Evolutionary conservation across 2,113 vertebrate species (phyloP), one percentile per base, ranked within the genome.

Genomic region (Plestiodon gilberti): DNA sequence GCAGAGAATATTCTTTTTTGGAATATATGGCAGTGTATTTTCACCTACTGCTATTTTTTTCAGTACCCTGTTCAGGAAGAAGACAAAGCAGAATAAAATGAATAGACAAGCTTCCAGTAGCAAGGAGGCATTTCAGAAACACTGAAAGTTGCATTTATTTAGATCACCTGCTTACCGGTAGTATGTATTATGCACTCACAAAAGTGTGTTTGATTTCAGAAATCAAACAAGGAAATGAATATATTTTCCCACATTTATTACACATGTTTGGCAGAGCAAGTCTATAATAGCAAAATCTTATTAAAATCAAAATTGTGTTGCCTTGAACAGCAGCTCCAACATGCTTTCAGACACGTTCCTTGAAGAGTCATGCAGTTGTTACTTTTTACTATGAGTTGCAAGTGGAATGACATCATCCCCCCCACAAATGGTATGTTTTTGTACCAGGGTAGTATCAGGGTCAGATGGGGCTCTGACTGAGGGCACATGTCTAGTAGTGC

Each of bases 171-270:
- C 35, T 88, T 93, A n/a, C n/a, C n/a, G n/a, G n/a, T n/a, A 77
- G 75, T 76, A 90, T 85, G 64, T 48, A 81, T 89, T 84, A 89
- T 90, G 88, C 61, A 90, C 90, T 77, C 25, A 87, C 38, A 89
- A 43, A 65, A 81, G 40, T 82, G 20, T 20, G 43, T 90, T 88
- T 69, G 70, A 78, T 89, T 87, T 90, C 89, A 88, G 59, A 93
- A 95, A 90, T 88, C 84, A 86, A 38, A 80, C 89, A 78, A 77
- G 48, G 89, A 88, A 93, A 91, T 57, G 33, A 88, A 89, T 91
- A 88, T 69, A 87, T 92, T 93, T 76, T 59, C n/a, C 33, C 23
- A 30, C 76, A 74, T 69, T 81, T 89, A 82, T 89, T 83, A 85
- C 89, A 70, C 77, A 43, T 90, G 43, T 73, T 93, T 94, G 83